These are phyloP conservation scores for Sphaerodactylus townsendi DNA, from an alignment of 2,113 vertebrate genomes.

Conservation along the genomic window DNA sequence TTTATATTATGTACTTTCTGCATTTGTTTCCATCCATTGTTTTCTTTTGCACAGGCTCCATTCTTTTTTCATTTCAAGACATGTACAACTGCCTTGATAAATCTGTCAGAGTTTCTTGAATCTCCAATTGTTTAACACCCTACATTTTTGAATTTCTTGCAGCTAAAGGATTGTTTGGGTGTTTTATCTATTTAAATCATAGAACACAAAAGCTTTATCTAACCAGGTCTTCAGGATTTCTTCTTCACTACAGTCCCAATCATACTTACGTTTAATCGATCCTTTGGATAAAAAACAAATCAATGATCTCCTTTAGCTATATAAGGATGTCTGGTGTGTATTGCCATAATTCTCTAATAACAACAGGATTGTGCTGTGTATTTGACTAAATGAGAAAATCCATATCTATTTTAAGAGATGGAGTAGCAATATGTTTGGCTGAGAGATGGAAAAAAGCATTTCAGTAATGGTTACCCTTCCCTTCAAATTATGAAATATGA, in stretches of 20 bases:
- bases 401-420: conserved; percentile 38
- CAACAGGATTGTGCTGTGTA: conserved; percentile 31
- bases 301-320: conserved; percentile 50
- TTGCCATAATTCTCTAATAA: conserved; percentile 34
- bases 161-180: background rate
- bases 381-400: conserved; percentile 51
- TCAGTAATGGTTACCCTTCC: background rate
- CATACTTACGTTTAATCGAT: conserved; percentile 19
- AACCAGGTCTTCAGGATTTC: background rate
- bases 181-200: background rate
- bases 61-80: background rate
- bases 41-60: background rate
- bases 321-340: conserved; percentile 14
- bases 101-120: background rate
- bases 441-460: background rate
- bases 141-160: too few species aligned
- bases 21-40: background rate
- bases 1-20: rapidly evolving
- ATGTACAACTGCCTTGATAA: background rate
- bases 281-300: conserved; percentile 15
- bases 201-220: background rate
- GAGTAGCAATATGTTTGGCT: conserved; percentile 24
- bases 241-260: conserved; percentile 14
- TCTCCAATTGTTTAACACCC: too few species aligned
- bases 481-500: conserved; percentile 1